Conservation (phyloP, 92 coral and sea anemone species). For the Epizoanthus rinbou region DNA sequence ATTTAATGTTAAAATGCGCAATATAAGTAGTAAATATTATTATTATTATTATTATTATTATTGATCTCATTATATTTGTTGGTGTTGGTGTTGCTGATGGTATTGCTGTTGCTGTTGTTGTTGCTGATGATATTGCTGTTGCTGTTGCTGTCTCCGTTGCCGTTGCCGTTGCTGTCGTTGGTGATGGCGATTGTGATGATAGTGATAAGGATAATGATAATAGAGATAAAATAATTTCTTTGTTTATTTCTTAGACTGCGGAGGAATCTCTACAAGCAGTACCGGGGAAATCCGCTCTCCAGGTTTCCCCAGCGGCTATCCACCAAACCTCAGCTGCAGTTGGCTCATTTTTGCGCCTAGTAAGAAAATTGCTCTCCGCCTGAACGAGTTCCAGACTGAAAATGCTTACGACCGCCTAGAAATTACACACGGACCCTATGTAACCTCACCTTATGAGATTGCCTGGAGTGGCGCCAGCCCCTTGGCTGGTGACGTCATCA, state of each 20-base stretch:
- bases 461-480: constrained; percentile 91
- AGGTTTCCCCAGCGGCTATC: constrained; percentile 85
- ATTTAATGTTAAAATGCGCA: no score
- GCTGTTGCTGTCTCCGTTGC: no score
- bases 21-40: no score
- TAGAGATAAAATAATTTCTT: neutral
- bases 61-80: no score
- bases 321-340: constrained; percentile 80
- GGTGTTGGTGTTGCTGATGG: neutral
- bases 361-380: constrained; percentile 66
- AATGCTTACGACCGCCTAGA: constrained; percentile 88
- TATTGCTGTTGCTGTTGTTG: no score
- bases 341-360: constrained; percentile 86
- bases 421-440: constrained; percentile 89
- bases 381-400: constrained; percentile 83
- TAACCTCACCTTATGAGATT: constrained; percentile 74
- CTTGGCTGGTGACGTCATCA: constrained; percentile 69
- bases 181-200: neutral
- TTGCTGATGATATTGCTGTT: neutral
- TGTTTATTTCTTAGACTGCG: constrained; percentile 75
- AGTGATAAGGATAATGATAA: neutral
- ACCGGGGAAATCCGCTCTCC: constrained; percentile 90
- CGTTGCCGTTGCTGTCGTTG: neutral
- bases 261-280: constrained; percentile 76
- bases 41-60: no score